Conservation (phyloP, 2,888 invertebrate species). For the Lordiphosa andalusiaca region DNA sequence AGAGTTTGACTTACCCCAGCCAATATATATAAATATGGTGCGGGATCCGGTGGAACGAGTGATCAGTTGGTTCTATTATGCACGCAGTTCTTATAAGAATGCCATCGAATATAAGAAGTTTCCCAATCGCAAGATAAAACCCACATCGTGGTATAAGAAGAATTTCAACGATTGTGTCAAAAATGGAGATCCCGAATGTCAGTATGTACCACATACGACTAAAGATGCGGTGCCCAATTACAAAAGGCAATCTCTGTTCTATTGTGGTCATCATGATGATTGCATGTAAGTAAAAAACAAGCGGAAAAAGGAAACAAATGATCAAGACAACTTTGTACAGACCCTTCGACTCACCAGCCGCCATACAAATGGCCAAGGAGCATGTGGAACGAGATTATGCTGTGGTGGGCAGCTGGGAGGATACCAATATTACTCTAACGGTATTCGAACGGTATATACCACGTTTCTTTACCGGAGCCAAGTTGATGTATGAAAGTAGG, state of each 20-base stretch:
- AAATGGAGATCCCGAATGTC: constrained; percentile 90
- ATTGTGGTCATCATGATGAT: constrained; percentile 91
- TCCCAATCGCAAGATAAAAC: constrained; percentile 83
- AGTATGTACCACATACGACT: constrained; percentile 83
- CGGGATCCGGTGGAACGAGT: constrained; percentile 93
- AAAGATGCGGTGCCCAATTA: constrained; percentile 89
- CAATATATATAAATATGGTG: constrained; percentile 90
- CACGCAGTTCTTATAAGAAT: constrained; percentile 81
- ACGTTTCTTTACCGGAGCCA: constrained; percentile 88
- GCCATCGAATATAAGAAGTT: constrained; percentile 88
- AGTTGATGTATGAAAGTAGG: constrained; percentile 65
- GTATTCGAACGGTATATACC: constrained; percentile 92
- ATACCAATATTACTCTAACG: constrained; percentile 89
- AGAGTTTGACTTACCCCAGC: constrained; percentile 88
- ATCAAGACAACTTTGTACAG: constrained; percentile 73
- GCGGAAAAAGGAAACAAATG: constrained; percentile 5
- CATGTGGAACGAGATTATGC: constrained; percentile 92
- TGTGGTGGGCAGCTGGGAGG: constrained; percentile 93
- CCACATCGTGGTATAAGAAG: constrained; percentile 80
- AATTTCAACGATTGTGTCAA: constrained; percentile 93
- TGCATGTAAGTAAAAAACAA: constrained; percentile 85
- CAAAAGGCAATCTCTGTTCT: constrained; percentile 90
- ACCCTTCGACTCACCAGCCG: constrained; percentile 91
- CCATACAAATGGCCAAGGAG: constrained; percentile 89
- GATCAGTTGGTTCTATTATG: constrained; percentile 95